These are phyloP conservation scores for Orientallactaga sibirica DNA, from an alignment of 2,797 vertebrate genomes.

Conservation along the genomic window DNA sequence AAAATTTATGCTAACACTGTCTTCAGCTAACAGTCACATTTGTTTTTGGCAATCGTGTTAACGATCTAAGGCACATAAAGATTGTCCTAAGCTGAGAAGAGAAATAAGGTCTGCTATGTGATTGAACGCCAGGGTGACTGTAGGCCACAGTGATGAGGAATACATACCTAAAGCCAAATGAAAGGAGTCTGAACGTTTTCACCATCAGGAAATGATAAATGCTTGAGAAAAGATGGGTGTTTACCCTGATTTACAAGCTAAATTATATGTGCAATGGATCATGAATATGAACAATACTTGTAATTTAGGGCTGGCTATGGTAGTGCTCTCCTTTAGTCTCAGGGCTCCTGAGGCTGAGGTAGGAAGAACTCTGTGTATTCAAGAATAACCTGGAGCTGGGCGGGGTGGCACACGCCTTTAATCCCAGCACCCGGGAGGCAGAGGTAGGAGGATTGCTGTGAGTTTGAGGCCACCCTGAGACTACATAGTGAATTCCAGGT, in stretches of 20 bases:
- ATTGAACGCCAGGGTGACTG: background rate
- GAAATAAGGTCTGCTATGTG: background rate
- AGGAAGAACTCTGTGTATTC: too few relatives aligned
- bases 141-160: accelerated
- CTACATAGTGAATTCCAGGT: too few relatives aligned
- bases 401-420: too few relatives aligned
- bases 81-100: background rate
- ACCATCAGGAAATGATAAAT: background rate
- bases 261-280: too few relatives aligned
- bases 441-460: too few relatives aligned
- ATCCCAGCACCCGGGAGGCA: too few relatives aligned
- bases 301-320: background rate
- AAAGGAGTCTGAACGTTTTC: background rate
- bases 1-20: background rate
- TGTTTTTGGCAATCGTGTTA: background rate
- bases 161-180: too few relatives aligned
- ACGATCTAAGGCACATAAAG: background rate
- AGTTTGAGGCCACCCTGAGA: too few relatives aligned
- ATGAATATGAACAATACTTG: background rate
- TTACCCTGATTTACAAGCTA: too few relatives aligned
- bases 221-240: background rate
- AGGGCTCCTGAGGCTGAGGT: too few relatives aligned
- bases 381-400: too few relatives aligned
- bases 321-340: too few relatives aligned
- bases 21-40: background rate